A percentile compares a stretch with the other conserved stretches of the same genome.
These are phyloP conservation scores for Bucorvus abyssinicus DNA, from an alignment of 2,797 vertebrate genomes.

Conservation along the genomic window DNA sequence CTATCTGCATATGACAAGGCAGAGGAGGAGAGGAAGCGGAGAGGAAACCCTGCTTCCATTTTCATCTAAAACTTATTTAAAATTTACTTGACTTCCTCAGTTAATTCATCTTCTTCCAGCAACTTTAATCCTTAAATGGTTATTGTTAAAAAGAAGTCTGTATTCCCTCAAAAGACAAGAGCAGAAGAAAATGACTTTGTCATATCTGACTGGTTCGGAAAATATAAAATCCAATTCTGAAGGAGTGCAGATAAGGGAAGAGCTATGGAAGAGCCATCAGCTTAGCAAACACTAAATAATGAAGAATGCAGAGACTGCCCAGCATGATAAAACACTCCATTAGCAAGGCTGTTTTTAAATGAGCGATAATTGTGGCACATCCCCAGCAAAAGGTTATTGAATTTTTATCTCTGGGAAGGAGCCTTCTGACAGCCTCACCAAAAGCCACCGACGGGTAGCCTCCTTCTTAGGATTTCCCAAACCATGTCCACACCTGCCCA, in stretches of 20 bases:
- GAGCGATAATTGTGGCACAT: constrained; percentile 94
- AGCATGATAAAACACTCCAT: constrained; percentile 90
- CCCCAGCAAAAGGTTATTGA: constrained; percentile 84
- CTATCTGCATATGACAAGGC: not conserved
- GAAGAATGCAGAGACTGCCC: constrained; percentile 89
- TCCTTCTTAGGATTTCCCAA: constrained; percentile 9
- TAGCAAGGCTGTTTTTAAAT: constrained; percentile 85
- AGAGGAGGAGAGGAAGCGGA: not conserved
- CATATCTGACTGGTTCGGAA: constrained; percentile 89
- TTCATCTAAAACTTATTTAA: not conserved
- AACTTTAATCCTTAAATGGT: constrained; percentile 73
- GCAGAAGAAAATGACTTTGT: constrained; percentile 89
- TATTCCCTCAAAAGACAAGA: constrained; percentile 81
- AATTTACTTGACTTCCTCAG: not conserved
- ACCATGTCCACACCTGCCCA: not conserved
- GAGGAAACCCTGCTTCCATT: not conserved
- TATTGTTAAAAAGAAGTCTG: constrained; percentile 74
- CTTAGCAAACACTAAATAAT: constrained; percentile 98
- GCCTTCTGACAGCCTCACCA: constrained; percentile 68
- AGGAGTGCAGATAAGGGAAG: constrained; percentile 85
- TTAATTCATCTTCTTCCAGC: constrained; percentile 52
- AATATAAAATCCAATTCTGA: constrained; percentile 98
- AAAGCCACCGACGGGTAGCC: constrained; percentile 55
- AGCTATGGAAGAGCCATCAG: constrained; percentile 80
- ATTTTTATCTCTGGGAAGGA: constrained; percentile 87